Conservation (phyloP, 1,140 invertebrate genomes). For the Zaprionus lachaisei region DNA sequence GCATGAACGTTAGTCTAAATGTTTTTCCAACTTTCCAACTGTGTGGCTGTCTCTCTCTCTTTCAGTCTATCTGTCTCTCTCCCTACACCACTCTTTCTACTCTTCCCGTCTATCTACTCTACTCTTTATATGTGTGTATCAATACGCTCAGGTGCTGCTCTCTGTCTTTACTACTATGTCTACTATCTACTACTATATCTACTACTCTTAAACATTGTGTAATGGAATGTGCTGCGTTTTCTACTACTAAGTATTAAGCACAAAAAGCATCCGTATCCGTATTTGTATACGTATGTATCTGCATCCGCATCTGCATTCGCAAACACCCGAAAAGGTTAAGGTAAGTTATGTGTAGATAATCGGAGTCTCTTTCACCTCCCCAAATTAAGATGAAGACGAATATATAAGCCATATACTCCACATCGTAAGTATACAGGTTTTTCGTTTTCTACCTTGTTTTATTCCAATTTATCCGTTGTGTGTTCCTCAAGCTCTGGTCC, state of each 20-base stretch:
- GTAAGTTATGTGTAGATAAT: slow-evolving; percentile 43
- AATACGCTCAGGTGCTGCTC: slow-evolving; percentile 51
- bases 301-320: slow-evolving; percentile 10
- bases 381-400: not conserved
- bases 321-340: slow-evolving; percentile 19
- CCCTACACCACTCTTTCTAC: slow-evolving; percentile 30
- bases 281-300: slow-evolving; percentile 33
- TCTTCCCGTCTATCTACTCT: slow-evolving; percentile 21
- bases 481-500: slow-evolving; percentile 2
- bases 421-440: slow-evolving; percentile 31
- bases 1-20: slow-evolving; percentile 78
- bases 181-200: slow-evolving; percentile 42
- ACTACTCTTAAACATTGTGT: slow-evolving; percentile 49
- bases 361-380: slow-evolving; percentile 3
- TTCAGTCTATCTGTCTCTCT: slow-evolving; percentile 16
- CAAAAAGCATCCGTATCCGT: slow-evolving; percentile 30
- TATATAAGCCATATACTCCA: not conserved
- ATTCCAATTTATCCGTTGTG: slow-evolving; percentile 27
- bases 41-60: slow-evolving; percentile 21
- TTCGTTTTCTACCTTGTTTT: slow-evolving; percentile 22
- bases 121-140: slow-evolving; percentile 14
- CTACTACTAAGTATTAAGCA: slow-evolving; percentile 56
- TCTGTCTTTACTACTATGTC: slow-evolving; percentile 31
- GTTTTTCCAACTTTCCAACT: slow-evolving; percentile 57
- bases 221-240: slow-evolving; percentile 60